Base-by-base conservation (phyloP, 2,797 vertebrate genomes). In the Knipowitschia caucasica region DNA sequence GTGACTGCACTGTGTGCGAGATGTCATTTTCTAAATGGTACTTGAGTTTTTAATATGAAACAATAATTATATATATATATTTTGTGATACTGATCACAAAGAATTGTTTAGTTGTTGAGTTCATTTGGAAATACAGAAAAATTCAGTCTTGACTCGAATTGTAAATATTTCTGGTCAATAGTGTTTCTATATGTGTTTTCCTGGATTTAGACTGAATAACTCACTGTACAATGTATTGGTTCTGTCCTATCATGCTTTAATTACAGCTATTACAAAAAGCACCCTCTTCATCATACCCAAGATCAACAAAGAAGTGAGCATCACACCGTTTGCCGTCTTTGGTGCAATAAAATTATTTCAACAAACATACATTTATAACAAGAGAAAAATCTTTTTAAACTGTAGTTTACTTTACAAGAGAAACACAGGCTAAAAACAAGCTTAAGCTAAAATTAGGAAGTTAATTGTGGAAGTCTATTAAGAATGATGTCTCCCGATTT, bases 301-400 rank as follows among this genome's bases (percentile, higher is more conserved):
- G 81, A 86, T 49, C 81, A 67, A 83, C 85, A 86, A 86, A 84
- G n/a, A 89, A 87, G 85, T 89, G 85, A 89, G 87, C 87, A 86
- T 85, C 73, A 78, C 31, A 79, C 77, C 83, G 83, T 87, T 85
- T 80, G 80, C 77, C 69, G 70, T 86, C 80, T 81, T 74, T 71
- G 71, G 71, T 75, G 34, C 64, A 71, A 63, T 80, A 71, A 59
- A 67, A 73, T 80, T 73, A 75, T 56, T 67, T 71, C 70, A 79
- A 78, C 49, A 68, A 24, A 60, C 53, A 70, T 36, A 78, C 69
- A 82, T 78, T 80, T 78, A 84, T 75, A 62, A 80, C 79, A 85
- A 83, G 79, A 77, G 9, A 21, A 39, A 10, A 15, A 39, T 39
- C 8, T 39, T 39, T 20, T 39, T 4, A 39, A 21, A 9, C 18